Conservation (phyloP, 2,797 vertebrate genomes). For the Darevskia nairensis region DNA sequence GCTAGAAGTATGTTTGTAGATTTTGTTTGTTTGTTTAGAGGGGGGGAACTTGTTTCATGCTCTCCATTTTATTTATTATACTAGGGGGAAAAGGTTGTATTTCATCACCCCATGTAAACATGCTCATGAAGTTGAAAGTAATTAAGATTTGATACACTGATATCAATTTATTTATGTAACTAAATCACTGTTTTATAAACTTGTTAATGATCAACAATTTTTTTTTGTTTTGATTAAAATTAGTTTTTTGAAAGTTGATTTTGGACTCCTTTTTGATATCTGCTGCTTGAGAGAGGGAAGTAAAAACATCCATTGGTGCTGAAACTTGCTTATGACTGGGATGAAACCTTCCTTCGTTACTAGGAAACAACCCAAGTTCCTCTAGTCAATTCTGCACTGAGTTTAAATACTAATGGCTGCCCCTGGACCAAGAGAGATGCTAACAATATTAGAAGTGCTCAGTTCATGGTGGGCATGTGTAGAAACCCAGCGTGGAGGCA, state of each 20-base stretch:
- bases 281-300: conserved; percentile 42
- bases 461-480: background rate
- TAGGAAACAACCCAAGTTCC: background rate
- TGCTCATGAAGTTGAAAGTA: conserved; percentile 97
- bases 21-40: conserved; percentile 85
- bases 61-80: conserved; percentile 98
- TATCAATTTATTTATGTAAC: conserved; percentile 99
- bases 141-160: conserved; percentile 99
- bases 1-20: conserved; percentile 93
- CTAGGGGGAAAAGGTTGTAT: conserved; percentile 94
- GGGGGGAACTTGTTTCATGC: conserved; percentile 81
- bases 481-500: background rate
- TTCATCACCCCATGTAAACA: conserved; percentile 93
- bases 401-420: background rate
- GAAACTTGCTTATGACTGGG: rapidly evolving
- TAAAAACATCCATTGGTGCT: rapidly evolving
- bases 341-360: background rate
- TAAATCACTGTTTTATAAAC: conserved; percentile 99
- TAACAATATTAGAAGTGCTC: background rate
- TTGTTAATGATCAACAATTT: conserved; percentile 98
- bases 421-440: background rate
- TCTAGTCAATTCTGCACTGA: background rate
- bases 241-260: conserved; percentile 92
- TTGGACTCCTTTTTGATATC: conserved; percentile 78
- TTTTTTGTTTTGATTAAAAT: conserved; percentile 98